Evolutionary conservation across 2,797 vertebrate species (phyloP).

Genomic region (Crypturellus tataupa): DNA sequence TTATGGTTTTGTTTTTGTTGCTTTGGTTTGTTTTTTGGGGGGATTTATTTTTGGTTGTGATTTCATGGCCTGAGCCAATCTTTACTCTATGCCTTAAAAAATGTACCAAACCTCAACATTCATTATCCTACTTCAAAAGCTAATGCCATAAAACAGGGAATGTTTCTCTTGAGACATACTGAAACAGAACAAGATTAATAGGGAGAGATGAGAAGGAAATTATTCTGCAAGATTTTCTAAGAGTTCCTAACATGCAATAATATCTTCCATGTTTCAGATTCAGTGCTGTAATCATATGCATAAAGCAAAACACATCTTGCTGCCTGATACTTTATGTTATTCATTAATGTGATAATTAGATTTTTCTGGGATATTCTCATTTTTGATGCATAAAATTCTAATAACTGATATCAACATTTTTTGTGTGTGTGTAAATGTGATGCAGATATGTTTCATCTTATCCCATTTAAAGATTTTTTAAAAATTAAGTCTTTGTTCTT

Average conservation of each 20-base stretch:
- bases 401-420: background rate
- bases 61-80: background rate
- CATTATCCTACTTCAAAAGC: background rate
- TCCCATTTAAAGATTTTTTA: background rate
- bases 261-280: background rate
- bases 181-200: background rate
- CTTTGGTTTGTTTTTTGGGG: no score
- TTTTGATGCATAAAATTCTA: background rate
- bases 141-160: background rate
- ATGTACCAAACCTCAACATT: background rate
- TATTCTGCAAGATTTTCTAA: background rate
- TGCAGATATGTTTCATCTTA: background rate
- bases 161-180: background rate
- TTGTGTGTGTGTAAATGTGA: background rate
- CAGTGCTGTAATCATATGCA: background rate
- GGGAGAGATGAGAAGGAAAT: background rate
- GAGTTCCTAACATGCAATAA: background rate
- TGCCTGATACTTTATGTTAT: background rate
- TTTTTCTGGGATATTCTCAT: background rate
- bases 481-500: background rate
- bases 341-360: background rate
- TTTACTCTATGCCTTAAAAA: background rate
- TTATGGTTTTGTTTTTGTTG: background rate
- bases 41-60: background rate
- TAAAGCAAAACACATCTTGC: background rate